Evolutionary conservation across 2,888 invertebrate species (phyloP), one percentile per base, ranked within the genome.

Genomic region (Meghimatium bilineatum): DNA sequence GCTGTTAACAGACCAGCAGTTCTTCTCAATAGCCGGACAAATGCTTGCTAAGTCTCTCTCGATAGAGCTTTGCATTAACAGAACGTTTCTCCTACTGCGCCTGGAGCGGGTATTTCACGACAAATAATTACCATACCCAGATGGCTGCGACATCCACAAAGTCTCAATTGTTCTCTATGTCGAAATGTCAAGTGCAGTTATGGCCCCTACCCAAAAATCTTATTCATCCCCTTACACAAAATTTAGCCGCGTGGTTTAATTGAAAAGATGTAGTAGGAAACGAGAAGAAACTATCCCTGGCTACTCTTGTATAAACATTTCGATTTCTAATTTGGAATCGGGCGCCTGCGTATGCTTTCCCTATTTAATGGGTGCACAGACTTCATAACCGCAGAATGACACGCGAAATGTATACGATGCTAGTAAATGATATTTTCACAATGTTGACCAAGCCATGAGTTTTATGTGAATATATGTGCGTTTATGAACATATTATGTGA

Each of bases 171-270:
- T 78, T 80, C 80, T 67, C 32, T 34, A n/a, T 49, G 72, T 74
- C 63, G 29, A 74, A 56, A 79, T 84, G 84, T 84, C 84, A 84
- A 84, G 84, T 84, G 63, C 84, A 84, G 84, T 63, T 67, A 79
- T 80, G 75, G 72, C 78, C 72, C 78, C 71, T 60, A 52, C 44
- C 69, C n/a, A 52, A 63, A 32, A 67, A 69, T 67, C 69, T n/a
- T 69, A 76, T 82, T 82, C 69, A 76, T 17, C 1, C 44, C 14
- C 72, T 17, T 29, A 67, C 52, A 74, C 32, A 32, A 26, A 71
- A 71, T 71, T 71, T 32, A 66, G 67, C 36, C 14, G 81, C 26
- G n/a, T 76, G 74, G 36, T 26, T 71, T 66, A 67, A 67, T 69
- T 49, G 29, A 67, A 80, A 26, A 38, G 69, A 69, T 23, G 49